Evolutionary conservation across 2,888 invertebrate species (phyloP), one percentile per base, ranked within the genome.

Genomic region (Leptarthrus brevirostris): DNA sequence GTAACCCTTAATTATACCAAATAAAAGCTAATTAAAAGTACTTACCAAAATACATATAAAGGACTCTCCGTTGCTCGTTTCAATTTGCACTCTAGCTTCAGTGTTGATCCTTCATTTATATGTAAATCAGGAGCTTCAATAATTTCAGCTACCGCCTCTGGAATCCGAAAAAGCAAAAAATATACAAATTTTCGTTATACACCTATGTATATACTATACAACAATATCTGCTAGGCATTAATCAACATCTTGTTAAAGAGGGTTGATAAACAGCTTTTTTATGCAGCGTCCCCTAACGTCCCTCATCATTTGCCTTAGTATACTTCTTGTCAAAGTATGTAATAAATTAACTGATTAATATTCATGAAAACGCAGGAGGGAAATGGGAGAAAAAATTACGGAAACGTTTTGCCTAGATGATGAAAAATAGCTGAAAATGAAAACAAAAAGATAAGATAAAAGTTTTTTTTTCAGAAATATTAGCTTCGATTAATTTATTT

Each of bases 61-160:
- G 78, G 78, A 72, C 76, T 77, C 61, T 78, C 78, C 8, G 78
- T 78, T 20, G 77, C 77, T 58, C 77, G 74, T 66, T 77, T 77
- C 44, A 78, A 70, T 75, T 77, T 77, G 75, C 78, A 78, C 75
- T 77, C 78, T 49, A 78, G 72, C 74, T 75, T 76, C 47, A 78
- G 69, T 58, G 77, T 78, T 70, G 77, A 77, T 74, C 78, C 78
- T 74, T 77, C 78, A 75, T 77, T 77, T 66, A 78, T 78, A 76
- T 78, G 78, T 58, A 78, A 71, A 75, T 78, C 78, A 71, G 78
- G 77, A 73, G 76, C 77, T 73, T 75, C 77, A 52, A 76, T 74
- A 52, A 78, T 78, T 75, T 78, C 78, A 69, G 78, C 78, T 73
- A 78, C 73, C 47, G 78, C 78, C 71, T 78, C 78, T 77, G 74